Conservation (phyloP, 2,888 invertebrate species). For the Papilio gigon region DNA sequence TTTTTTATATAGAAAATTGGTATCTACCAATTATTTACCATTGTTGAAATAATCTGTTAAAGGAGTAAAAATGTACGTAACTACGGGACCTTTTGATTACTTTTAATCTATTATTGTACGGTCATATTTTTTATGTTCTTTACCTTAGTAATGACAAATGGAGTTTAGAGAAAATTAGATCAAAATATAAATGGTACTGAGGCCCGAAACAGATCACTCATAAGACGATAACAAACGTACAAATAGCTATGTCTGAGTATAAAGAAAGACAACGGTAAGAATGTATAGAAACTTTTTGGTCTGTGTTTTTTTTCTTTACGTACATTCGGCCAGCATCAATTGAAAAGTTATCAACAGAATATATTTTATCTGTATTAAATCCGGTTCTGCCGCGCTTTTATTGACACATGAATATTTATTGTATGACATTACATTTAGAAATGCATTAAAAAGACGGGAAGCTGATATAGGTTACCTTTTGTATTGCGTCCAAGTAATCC, state of each 20-base stretch:
- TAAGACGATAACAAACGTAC: background rate
- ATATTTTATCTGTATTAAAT: conserved; percentile 24
- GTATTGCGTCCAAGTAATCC: background rate
- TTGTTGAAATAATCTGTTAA: no score
- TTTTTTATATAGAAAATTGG: conserved; percentile 23
- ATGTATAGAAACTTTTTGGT: background rate
- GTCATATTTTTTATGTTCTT: no score
- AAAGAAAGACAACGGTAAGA: background rate
- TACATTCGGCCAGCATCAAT: background rate
- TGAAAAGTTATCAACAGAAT: conserved; percentile 12
- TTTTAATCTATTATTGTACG: no score
- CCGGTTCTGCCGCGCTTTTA: conserved; percentile 30
- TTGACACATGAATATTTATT: background rate
- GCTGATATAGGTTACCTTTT: conserved; percentile 9
- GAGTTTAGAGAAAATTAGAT: background rate
- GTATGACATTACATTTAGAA: conserved; percentile 26
- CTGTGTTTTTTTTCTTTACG: background rate
- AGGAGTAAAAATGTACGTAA: no score
- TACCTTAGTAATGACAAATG: background rate
- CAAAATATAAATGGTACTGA: background rate
- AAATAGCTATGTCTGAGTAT: background rate
- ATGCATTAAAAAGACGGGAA: conserved; percentile 32
- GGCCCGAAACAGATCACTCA: background rate
- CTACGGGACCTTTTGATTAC: no score
- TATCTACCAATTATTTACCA: no score